Evolutionary conservation across 1,140 invertebrate genomes (phyloP), one percentile per base, ranked within the genome.

Genomic region (silkworm (Bombyx mori)): DNA sequence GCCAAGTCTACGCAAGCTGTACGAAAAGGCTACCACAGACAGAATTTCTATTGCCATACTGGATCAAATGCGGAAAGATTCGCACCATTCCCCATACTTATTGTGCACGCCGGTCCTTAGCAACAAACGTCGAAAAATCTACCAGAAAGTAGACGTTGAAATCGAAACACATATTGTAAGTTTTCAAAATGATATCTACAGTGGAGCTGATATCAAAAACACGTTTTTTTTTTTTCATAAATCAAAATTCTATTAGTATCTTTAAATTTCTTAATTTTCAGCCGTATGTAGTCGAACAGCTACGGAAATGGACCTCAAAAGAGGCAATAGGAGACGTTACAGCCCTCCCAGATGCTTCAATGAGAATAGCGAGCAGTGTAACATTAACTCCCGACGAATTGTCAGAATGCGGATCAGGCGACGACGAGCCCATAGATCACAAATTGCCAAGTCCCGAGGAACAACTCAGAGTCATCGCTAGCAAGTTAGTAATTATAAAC

Each of bases 131-230:
- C 88, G 91, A 68, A 91, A 91, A 63, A 89, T 92, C 62, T 89
- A 90, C 62, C 90, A 90, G 56, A 92, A 91, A 74, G 90, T 93
- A 44, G 92, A 95, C 77, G 91, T 95, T 63, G 95, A 96, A 73
- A 96, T 96, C 70, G 95, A 96, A 88, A 96, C 94, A 49, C 90
- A 93, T 85, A 91, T 95, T 90, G 95, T 97, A 88, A 94, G 92
- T 91, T 43, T 44, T 46, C 8, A 45, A 44, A 48, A 47, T 47
- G 8, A 10, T 47, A 10, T 12, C 12, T 47, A 47, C 45, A 47
- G 8, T 10, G 9, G 9, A 6, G 4, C 0, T 47, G 12, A 47
- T 12, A 47, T 47, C 8, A 35, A 35, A 35, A 35, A 35, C 26
- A 35, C 26, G 26, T 3, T 35, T 35, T 35, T 35, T n/a, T n/a